A percentile compares a stretch with the other conserved stretches of the same genome.
Conservation (phyloP, 2,113 vertebrate species). For the Oreochromis niloticus region DNA sequence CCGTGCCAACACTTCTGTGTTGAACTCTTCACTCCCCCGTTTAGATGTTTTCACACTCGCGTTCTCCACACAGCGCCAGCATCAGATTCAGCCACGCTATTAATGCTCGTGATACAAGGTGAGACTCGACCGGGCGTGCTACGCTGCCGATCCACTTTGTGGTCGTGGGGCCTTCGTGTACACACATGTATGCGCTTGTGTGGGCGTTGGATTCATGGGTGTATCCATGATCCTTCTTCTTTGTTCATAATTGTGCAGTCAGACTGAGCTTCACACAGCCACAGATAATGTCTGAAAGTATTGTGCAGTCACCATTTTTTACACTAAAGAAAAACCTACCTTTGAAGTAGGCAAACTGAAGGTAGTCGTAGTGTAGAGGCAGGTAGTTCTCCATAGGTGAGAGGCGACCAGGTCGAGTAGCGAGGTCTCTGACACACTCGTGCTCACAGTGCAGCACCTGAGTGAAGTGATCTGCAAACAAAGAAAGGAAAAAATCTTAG, state of each 20-base stretch:
- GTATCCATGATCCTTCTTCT: not conserved
- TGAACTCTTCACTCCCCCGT: not conserved
- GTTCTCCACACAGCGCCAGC: not conserved
- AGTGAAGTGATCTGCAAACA: constrained; percentile 86
- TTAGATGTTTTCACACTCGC: not conserved
- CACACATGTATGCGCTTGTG: not conserved
- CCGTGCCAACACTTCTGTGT: not conserved
- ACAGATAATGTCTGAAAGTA: not conserved
- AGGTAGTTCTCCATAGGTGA: constrained; percentile 94
- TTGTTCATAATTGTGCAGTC: not conserved
- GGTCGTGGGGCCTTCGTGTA: not conserved
- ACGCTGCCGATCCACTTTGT: not conserved
- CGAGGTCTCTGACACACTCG: constrained; percentile 88
- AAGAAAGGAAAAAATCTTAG: not conserved
- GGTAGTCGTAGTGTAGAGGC: constrained; percentile 91
- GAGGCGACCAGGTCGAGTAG: constrained; percentile 87
- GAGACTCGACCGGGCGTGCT: not conserved
- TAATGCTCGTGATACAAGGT: not conserved
- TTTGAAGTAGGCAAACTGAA: constrained; percentile 94
- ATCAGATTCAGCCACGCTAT: not conserved
- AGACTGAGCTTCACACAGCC: not conserved
- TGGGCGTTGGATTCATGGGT: not conserved
- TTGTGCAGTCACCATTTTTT: not conserved
- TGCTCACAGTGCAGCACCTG: constrained; percentile 91
- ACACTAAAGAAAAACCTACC: constrained; percentile 60